Conservation (phyloP, 2,113 vertebrate genomes). For the Campylomormyrus tamandua region DNA sequence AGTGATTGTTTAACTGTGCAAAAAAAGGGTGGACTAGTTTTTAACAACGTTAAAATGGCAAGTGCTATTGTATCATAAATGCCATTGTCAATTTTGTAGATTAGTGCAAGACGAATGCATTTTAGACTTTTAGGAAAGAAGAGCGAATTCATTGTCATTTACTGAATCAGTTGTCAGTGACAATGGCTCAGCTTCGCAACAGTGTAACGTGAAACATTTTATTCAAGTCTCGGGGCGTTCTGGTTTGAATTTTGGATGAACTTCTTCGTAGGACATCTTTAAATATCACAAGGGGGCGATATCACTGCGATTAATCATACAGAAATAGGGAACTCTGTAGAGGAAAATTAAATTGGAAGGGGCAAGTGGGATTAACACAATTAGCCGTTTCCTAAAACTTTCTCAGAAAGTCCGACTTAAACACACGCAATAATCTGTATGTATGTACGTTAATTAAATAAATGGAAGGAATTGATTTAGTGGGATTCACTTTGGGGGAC, state of each 20-base stretch:
- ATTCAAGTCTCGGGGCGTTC: constrained; percentile 7
- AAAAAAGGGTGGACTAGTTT: neutral
- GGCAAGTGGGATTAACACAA: neutral
- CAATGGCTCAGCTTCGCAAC: neutral
- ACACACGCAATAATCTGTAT: neutral
- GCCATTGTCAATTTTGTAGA: neutral
- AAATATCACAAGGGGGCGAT: constrained; percentile 16
- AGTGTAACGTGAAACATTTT: neutral
- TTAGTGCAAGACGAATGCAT: neutral
- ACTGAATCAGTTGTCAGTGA: neutral
- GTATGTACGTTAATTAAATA: neutral
- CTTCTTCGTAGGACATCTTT: neutral
- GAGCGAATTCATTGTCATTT: neutral
- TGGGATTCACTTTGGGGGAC: neutral
- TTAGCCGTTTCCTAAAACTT: neutral
- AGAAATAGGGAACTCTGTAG: neutral
- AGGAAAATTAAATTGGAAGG: neutral
- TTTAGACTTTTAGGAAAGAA: neutral
- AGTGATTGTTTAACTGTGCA: neutral
- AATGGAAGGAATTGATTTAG: neutral
- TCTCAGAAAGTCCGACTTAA: neutral
- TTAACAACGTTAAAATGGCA: neutral
- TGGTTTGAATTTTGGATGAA: constrained; percentile 12
- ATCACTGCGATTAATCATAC: neutral
- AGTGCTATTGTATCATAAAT: neutral